phyloP scores from a whole-genome alignment of 2,888 invertebrate genomes.

The Lamproptera curius region DNA sequence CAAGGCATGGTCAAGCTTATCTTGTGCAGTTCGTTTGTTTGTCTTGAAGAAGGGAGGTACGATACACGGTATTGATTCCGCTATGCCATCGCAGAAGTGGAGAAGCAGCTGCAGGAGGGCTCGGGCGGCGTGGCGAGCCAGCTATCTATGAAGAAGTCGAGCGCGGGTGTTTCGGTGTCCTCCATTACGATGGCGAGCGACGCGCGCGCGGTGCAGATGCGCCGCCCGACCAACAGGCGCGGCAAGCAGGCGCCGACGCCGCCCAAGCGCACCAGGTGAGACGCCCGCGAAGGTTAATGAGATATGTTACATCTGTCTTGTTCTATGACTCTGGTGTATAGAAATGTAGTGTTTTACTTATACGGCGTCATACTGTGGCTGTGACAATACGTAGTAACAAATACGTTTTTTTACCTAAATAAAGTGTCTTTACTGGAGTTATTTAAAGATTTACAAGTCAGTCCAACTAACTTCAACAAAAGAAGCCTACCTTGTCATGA shows the following conservation, averaged over 20 bases:
- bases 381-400: too few species aligned
- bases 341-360: background rate
- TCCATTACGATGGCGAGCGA: constrained; percentile 70
- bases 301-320: too few species aligned
- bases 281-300: background rate
- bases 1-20: too few species aligned
- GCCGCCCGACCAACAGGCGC: constrained; percentile 90
- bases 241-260: constrained; percentile 97
- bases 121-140: constrained; percentile 73
- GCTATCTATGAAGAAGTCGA: constrained; percentile 63
- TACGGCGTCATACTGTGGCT: too few species aligned
- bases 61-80: too few species aligned
- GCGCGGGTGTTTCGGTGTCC: constrained; percentile 18
- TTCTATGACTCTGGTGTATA: background rate
- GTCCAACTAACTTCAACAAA: too few species aligned
- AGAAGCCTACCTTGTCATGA: too few species aligned
- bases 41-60: too few species aligned
- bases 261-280: constrained; percentile 95
- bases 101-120: constrained; percentile 91
- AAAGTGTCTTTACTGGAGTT: too few species aligned
- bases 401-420: too few species aligned
- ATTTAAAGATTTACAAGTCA: too few species aligned
- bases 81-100: constrained; percentile 84
- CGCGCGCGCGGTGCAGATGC: constrained; percentile 86
- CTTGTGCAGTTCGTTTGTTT: too few species aligned